Conservation (phyloP, 2,888 invertebrate genomes). For the Nemoura dubitans region DNA sequence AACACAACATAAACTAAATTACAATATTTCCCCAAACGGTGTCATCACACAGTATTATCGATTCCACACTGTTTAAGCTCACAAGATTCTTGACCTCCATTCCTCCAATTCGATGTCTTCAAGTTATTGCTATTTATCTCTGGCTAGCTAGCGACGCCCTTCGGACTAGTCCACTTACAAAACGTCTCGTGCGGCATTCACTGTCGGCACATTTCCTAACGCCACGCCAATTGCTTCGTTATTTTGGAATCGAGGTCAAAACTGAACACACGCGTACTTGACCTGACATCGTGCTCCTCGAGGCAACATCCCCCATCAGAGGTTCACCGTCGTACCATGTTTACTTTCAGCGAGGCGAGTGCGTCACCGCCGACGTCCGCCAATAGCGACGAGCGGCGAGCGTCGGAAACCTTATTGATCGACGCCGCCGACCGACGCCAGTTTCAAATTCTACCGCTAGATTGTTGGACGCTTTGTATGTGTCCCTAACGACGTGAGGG, state of each 20-base stretch:
- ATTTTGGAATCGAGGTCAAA: slow-evolving; percentile 43
- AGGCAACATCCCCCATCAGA: slow-evolving; percentile 41
- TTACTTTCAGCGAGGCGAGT: slow-evolving; percentile 32
- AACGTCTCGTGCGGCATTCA: neutral
- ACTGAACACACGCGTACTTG: slow-evolving; percentile 45
- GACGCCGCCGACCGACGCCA: neutral
- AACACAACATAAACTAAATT: neutral
- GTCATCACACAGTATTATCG: neutral
- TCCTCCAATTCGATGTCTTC: slow-evolving; percentile 17
- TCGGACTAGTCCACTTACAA: neutral
- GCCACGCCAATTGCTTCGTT: neutral
- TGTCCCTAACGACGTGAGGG: neutral
- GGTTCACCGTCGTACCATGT: slow-evolving; percentile 29
- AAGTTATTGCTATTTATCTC: slow-evolving; percentile 5
- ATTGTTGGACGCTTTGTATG: neutral
- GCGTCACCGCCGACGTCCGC: slow-evolving; percentile 43
- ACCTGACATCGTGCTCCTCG: slow-evolving; percentile 40
- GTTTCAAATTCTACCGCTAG: slow-evolving; percentile 18
- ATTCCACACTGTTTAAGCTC: neutral
- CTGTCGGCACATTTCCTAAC: neutral
- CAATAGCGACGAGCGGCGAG: slow-evolving; percentile 35
- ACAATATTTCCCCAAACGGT: neutral
- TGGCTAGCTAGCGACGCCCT: slow-evolving; percentile 1
- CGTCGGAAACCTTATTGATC: slow-evolving; percentile 32
- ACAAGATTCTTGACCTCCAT: slow-evolving; percentile 35